Base-by-base conservation (phyloP, 2,888 invertebrate species). In the Aradus depressus region DNA sequence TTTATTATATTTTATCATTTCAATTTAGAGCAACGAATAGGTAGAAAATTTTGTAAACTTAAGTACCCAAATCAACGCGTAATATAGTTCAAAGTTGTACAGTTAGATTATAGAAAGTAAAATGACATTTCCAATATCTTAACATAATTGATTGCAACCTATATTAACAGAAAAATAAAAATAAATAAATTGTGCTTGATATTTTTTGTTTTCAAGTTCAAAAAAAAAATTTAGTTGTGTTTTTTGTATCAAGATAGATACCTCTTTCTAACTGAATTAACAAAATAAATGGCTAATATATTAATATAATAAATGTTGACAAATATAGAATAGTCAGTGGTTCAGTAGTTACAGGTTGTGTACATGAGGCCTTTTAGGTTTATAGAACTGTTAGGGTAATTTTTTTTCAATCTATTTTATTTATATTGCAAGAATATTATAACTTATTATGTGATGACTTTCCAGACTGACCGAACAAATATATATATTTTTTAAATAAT, bases 311-410 rank as follows among this genome's bases (percentile, higher is more conserved):
- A 48, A 23, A 22, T 31, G 28, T 21, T 26, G 22, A 26, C 14
- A 32, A 34, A 39, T 26, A 8, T 41, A 41, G 23, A 4, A 8
- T 41, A 41, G 41, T n/a, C 21, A 16, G 6, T 5, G 1, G 28
- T 48, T 50, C 34, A 34, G 45, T 55, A 55, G 55, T 52, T 49
- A 55, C 55, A 52, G 55, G 55, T 55, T 55, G 55, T 55, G 55
- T 55, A 55, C 52, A 45, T 52, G 55, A 55, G 55, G 55, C 55
- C 55, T 55, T 55, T 55, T 54, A 54, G 54, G 44, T 48, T n/a
- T n/a, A n/a, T n/a, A n/a, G n/a, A n/a, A n/a, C n/a, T n/a, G n/a
- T n/a, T n/a, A n/a, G n/a, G n/a, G n/a, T n/a, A n/a, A n/a, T n/a
- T n/a, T n/a, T n/a, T n/a, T n/a, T n/a, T n/a, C n/a, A n/a, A n/a